Evolutionary conservation across 2,888 invertebrate genomes (phyloP).

Genomic region (Theretra japonica): DNA sequence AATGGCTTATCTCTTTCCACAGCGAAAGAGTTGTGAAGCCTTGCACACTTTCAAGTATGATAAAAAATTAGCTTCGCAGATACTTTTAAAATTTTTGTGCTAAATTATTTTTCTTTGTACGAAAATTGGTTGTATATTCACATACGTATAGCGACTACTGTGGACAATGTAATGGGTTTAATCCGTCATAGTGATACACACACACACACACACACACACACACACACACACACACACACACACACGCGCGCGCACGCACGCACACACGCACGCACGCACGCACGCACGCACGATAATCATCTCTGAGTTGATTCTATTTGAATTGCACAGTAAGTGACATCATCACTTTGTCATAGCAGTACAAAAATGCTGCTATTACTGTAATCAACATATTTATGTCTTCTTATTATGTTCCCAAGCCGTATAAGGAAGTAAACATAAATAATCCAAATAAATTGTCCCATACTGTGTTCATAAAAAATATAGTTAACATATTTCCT

Average conservation of each 20-base stretch:
- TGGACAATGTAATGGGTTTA: too few relatives aligned
- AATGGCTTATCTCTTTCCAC: conserved; percentile 58
- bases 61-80: conserved; percentile 37
- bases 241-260: too few relatives aligned
- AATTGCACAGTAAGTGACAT: too few relatives aligned
- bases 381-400: not conserved
- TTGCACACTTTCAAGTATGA: conserved; percentile 50
- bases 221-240: too few relatives aligned
- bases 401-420: not conserved
- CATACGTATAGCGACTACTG: not conserved
- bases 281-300: too few relatives aligned
- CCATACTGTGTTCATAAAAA: not conserved
- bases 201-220: too few relatives aligned
- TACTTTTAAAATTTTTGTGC: not conserved
- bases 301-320: too few relatives aligned
- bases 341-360: too few relatives aligned
- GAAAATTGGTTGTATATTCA: not conserved
- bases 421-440: not conserved
- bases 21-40: conserved; percentile 35
- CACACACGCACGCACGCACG: too few relatives aligned
- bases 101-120: not conserved
- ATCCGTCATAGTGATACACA: too few relatives aligned
- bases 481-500: not conserved
- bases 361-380: too few relatives aligned
- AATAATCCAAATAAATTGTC: not conserved